Base-by-base conservation (phyloP, 2,113 vertebrate genomes). In the Hippoglossus stenolepis region DNA sequence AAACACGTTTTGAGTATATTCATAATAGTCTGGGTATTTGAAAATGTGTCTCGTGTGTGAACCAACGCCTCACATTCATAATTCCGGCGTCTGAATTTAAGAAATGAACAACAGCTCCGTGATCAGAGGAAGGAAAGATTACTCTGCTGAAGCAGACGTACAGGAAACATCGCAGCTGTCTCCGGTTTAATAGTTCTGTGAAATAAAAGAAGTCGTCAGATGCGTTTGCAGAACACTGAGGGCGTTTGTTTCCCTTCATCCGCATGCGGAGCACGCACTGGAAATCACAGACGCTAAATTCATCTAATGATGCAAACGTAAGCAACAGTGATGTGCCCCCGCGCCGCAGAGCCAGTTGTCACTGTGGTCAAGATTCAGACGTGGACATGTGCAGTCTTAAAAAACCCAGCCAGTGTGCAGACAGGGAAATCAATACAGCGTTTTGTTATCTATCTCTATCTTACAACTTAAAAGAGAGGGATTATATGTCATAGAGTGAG, bases 381-480 rank as follows among this genome's bases (percentile, higher is more conserved):
- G 1, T 87, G 87, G 87, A 87, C 87, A 74, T 86, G 86, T 80
- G 84, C 79, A 76, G 86, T 31, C 78, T 89, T 80, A 89, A 86
- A 88, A 86, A 83, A 14, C 56, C 56, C 75, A 63, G 87, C 75
- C 87, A 26, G 70, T 81, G 83, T 83, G 91, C 85, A 92, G 91
- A 93, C 91, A 87, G 86, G 73, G 77, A 83, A 95, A 94, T 94
- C 94, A 94, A 94, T 94, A 93, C 85, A 81, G 86, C 91, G 62
- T 94, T 94, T 94, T 92, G 93, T 94, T 94, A 94, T 94, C 93
- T 93, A 93, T 94, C 93, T 94, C 91, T 94, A 94, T 95, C 93
- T 92, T 85, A 86, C 91, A 89, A 90, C 87, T 94, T 95, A 94
- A 94, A 95, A 94, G 91, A 94, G 94, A 95, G 92, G 90, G 94